A percentile compares a stretch with the other conserved stretches of the same genome.
Conservation (phyloP, 2,797 vertebrate genomes). For the Galagoides demidoff region DNA sequence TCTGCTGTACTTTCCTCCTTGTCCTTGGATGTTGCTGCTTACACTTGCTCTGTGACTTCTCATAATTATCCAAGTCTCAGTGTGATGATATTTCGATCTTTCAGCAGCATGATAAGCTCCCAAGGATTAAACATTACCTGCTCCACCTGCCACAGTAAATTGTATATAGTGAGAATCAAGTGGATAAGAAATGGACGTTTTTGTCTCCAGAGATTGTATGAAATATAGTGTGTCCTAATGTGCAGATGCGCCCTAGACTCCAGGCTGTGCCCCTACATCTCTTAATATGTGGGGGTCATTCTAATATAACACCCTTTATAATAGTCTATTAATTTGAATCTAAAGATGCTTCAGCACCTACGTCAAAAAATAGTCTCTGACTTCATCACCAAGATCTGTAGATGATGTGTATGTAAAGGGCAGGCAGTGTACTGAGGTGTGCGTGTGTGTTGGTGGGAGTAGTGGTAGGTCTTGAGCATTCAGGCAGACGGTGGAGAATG, state of each 20-base stretch:
- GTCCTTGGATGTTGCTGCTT: not conserved
- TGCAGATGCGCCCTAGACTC: not conserved
- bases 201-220: not conserved
- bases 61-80: not conserved
- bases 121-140: not conserved
- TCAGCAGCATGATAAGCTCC: not conserved
- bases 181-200: too few relatives aligned
- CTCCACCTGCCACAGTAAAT: not conserved
- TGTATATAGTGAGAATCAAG: not conserved
- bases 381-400: not conserved
- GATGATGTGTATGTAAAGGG: not conserved
- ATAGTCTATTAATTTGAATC: not conserved
- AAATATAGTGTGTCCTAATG: not conserved
- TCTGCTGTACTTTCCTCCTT: not conserved
- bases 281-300: not conserved
- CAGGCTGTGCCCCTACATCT: not conserved
- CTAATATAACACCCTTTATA: not conserved
- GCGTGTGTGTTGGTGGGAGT: not conserved
- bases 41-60: not conserved
- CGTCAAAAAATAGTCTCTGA: not conserved
- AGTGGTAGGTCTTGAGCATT: fast-evolving
- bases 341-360: not conserved
- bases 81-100: not conserved
- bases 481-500: not conserved
- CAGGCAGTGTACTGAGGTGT: not conserved